Conservation (phyloP, 2,797 vertebrate genomes). For the Pogoniulus pusillus region DNA sequence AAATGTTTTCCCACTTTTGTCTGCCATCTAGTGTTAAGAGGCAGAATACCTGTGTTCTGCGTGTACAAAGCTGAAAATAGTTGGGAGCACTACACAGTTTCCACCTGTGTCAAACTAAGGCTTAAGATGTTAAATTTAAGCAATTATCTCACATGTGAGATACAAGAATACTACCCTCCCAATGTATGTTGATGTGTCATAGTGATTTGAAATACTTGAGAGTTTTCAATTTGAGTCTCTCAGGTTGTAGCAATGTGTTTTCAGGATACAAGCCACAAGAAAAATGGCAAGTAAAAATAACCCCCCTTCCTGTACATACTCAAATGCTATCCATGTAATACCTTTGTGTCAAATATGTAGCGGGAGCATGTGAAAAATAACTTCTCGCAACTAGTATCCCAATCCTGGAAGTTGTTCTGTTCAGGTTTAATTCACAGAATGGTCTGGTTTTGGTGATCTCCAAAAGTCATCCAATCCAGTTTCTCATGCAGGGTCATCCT, state of each 20-base stretch:
- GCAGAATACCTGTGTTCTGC: neutral
- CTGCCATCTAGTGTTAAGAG: constrained; percentile 73
- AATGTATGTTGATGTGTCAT: neutral
- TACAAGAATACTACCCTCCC: neutral
- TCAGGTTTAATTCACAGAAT: neutral
- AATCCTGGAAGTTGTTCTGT: neutral
- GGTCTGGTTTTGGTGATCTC: too few species aligned
- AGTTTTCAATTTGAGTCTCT: neutral
- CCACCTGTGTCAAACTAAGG: neutral
- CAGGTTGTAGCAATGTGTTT: neutral
- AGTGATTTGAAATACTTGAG: neutral
- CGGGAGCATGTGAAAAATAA: neutral
- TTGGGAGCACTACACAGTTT: neutral
- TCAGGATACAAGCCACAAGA: neutral
- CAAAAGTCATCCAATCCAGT: too few species aligned
- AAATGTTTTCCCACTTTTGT: constrained; percentile 39
- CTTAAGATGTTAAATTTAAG: neutral
- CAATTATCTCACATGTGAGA: too few species aligned
- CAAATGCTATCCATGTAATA: neutral
- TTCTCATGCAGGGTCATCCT: too few species aligned
- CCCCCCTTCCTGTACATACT: neutral
- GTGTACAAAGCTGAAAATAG: neutral
- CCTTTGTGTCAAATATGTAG: neutral
- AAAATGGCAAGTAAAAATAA: neutral
- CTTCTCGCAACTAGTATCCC: neutral